A percentile compares a stretch with the other conserved stretches of the same genome.
phyloP scores from a whole-genome alignment of 2,888 invertebrate genomes.

The Leptopilina syphax region DNA sequence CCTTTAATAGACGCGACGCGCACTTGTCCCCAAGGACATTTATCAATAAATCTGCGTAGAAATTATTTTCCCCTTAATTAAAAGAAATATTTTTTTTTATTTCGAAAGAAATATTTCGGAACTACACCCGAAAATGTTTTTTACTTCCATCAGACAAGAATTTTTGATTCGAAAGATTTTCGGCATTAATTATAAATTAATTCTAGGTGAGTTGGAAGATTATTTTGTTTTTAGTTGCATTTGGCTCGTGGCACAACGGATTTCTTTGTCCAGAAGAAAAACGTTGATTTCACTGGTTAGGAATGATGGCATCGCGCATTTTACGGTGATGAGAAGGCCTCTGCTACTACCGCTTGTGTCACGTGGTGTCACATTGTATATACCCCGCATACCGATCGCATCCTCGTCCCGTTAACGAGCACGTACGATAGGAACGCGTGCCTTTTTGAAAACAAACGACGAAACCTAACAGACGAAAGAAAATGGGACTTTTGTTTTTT shows the following conservation, averaged over 20 bases:
- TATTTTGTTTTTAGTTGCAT: too few relatives aligned
- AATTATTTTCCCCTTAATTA: too few relatives aligned
- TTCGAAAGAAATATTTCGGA: too few relatives aligned
- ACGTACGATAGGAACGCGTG: slow-evolving; percentile 19
- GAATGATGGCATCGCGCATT: slow-evolving; percentile 67
- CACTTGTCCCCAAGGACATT: slow-evolving; percentile 29
- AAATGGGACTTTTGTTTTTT: not conserved
- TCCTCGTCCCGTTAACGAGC: slow-evolving; percentile 24
- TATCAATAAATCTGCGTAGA: too few relatives aligned
- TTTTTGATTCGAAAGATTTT: too few relatives aligned
- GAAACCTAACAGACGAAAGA: not conserved
- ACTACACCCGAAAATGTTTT: too few relatives aligned
- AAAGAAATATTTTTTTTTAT: too few relatives aligned
- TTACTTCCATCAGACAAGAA: too few relatives aligned
- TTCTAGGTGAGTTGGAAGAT: too few relatives aligned
- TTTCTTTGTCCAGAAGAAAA: slow-evolving; percentile 62
- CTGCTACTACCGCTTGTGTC: not conserved
- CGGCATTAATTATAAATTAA: too few relatives aligned
- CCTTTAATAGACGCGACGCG: not conserved
- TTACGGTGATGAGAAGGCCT: slow-evolving; percentile 34
- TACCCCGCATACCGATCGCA: slow-evolving; percentile 29
- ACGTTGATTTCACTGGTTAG: slow-evolving; percentile 73
- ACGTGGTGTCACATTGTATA: slow-evolving; percentile 24
- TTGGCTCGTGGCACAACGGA: slow-evolving; percentile 3
- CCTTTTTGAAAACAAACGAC: slow-evolving; percentile 7